These are phyloP conservation scores for Epirrita christyi DNA, from an alignment of 2,888 invertebrate genomes.

Conservation along the genomic window DNA sequence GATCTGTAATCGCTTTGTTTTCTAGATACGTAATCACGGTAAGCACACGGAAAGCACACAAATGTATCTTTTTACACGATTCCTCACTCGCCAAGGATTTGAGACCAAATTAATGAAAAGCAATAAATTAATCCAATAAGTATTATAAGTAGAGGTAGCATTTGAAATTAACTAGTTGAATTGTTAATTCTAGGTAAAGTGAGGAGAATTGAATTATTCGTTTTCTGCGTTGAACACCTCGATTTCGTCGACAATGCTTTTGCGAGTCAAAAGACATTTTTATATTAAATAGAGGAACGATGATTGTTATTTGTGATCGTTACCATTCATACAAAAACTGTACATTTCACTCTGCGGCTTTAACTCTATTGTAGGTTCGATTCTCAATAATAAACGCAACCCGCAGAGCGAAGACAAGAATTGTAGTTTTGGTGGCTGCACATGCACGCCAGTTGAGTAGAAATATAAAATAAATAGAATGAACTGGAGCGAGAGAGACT, in stretches of 20 bases:
- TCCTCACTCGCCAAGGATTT: constrained; percentile 73
- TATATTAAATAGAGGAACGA: constrained; percentile 30
- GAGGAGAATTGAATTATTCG: constrained; percentile 33
- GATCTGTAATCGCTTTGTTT: constrained; percentile 70
- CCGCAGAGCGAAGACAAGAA: too few species aligned
- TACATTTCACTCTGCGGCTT: neutral
- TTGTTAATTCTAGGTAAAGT: constrained; percentile 47
- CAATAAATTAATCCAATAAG: constrained; percentile 68
- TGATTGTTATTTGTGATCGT: constrained; percentile 13
- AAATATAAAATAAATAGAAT: too few species aligned
- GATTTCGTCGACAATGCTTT: constrained; percentile 50
- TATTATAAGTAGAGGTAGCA: constrained; percentile 59
- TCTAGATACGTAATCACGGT: constrained; percentile 64
- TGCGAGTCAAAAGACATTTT: constrained; percentile 77
- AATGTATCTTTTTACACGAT: constrained; percentile 69
- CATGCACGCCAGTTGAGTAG: too few species aligned
- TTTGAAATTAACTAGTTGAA: constrained; percentile 53
- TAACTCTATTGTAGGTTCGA: too few species aligned
- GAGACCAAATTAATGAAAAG: constrained; percentile 77
- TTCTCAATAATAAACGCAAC: too few species aligned
- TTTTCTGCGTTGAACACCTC: constrained; percentile 25
- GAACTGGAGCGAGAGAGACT: too few species aligned
- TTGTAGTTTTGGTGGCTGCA: too few species aligned
- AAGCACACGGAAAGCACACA: constrained; percentile 75
- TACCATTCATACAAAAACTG: constrained; percentile 1